These are phyloP conservation scores for Pandemis cinnamomeana DNA, from an alignment of 2,888 invertebrate genomes.

Conservation along the genomic window DNA sequence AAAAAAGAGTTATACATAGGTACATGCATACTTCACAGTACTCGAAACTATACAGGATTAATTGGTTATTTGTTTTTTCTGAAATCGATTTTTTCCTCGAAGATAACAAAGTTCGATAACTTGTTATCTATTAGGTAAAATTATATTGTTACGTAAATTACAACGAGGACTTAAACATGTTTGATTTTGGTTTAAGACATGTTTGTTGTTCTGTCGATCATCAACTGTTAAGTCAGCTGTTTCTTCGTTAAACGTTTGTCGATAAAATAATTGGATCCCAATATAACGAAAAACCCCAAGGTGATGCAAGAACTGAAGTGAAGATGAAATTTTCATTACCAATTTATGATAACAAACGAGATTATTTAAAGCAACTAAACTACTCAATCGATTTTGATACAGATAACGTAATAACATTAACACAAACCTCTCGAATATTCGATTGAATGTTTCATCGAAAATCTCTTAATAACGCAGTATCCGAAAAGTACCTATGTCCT, in stretches of 20 bases:
- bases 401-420: neutral
- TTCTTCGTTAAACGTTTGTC: too few species aligned
- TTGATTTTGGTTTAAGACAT: neutral
- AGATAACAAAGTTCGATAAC: neutral
- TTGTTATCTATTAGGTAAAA: neutral
- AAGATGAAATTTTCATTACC: neutral
- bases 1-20: too few species aligned
- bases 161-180: neutral
- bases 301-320: neutral
- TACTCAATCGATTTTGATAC: slow-evolving; percentile 1
- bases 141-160: too few species aligned
- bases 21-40: neutral
- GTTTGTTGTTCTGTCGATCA: neutral
- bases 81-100: neutral
- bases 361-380: neutral
- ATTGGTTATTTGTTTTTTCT: neutral
- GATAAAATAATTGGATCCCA: too few species aligned
- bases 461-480: too few species aligned
- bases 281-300: neutral
- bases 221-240: neutral
- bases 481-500: too few species aligned
- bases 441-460: neutral
- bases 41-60: neutral
- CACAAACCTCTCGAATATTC: slow-evolving; percentile 6
- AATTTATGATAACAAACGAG: neutral